Evolutionary conservation across 2,888 invertebrate species (phyloP), one percentile per base, ranked within the genome.

Genomic region (Ommatoiulus sabulosus): DNA sequence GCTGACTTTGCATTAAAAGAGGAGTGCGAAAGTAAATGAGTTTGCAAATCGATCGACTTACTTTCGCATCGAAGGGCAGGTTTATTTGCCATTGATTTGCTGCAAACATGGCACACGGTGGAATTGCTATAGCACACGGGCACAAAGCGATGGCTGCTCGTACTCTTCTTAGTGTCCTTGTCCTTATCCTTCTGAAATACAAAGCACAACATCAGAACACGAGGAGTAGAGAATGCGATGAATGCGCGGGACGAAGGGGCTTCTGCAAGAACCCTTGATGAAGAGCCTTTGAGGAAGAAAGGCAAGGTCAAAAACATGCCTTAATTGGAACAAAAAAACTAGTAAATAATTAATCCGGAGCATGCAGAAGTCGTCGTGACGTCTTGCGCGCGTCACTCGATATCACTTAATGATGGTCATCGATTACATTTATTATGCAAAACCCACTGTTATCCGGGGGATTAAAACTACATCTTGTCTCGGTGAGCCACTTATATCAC

Each of bases 1-100:
- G 24, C 72, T 24, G 72, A 20, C 72, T 8, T 8, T 24, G 24
- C 72, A 72, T 24, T 8, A 72, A 72, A 15, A 8, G 5, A 72
- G 72, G 3, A 10, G 20, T 24, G 7, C 17, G 24, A 72, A 72
- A 72, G 72, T 72, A 72, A 72, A 72, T 72, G 20, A 72, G 63
- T 72, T 72, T 72, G 20, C 72, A 72, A 72, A 72, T 72, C 72
- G 72, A 72, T 72, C 72, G 72, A 93, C 96, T 94, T 93, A 97
- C 97, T 95, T 93, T 97, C 96, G 93, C 97, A 97, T 92, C 95
- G 96, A n/a, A 97, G 94, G 52, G 96, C 95, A 5, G 96, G 95
- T 92, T 96, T 97, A 93, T 96, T 96, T 91, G 95, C 94, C 91
- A 97, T 94, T 44, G 95, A 94, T 92, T 96, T 96, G 91, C 95